Conservation (phyloP, 1,140 invertebrate species). For the Chironomus tepperi region DNA sequence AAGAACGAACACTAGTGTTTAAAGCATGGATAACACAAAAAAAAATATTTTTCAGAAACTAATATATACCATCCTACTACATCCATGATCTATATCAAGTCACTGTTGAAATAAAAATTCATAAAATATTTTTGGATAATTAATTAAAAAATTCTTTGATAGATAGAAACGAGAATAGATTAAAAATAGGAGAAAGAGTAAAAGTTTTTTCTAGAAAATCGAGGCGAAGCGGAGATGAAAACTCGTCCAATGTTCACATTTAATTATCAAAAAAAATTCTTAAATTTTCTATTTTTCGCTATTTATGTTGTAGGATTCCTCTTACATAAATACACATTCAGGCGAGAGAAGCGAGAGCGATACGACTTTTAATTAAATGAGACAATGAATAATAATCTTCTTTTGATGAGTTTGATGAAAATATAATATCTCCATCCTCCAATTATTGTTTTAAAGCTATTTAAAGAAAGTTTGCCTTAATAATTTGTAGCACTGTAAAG, state of each 20-base stretch:
- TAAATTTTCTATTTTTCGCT: background rate
- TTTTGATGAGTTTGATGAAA: conserved; percentile 14
- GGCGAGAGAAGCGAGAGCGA: background rate
- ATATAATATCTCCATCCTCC: background rate
- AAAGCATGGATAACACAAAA: too few species aligned
- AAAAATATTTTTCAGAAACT: too few species aligned
- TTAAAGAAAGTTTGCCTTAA: background rate
- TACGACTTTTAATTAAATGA: background rate
- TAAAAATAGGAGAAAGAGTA: too few species aligned
- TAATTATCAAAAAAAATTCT: background rate
- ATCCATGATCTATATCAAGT: too few species aligned
- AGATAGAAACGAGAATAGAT: too few species aligned
- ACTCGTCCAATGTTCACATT: background rate
- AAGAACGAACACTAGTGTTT: too few species aligned
- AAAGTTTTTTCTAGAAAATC: too few species aligned
- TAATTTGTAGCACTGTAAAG: too few species aligned
- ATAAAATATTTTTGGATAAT: conserved; percentile 15
- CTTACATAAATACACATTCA: background rate
- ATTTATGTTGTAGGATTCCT: background rate
- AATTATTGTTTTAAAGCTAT: background rate
- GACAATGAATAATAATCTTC: conserved; percentile 3
- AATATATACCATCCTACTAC: too few species aligned
- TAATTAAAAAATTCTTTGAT: conserved; percentile 1
- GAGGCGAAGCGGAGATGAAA: too few species aligned
- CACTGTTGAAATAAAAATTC: background rate